phyloP scores from a whole-genome alignment of 2,113 vertebrate genomes.

The Dasyprocta punctata region DNA sequence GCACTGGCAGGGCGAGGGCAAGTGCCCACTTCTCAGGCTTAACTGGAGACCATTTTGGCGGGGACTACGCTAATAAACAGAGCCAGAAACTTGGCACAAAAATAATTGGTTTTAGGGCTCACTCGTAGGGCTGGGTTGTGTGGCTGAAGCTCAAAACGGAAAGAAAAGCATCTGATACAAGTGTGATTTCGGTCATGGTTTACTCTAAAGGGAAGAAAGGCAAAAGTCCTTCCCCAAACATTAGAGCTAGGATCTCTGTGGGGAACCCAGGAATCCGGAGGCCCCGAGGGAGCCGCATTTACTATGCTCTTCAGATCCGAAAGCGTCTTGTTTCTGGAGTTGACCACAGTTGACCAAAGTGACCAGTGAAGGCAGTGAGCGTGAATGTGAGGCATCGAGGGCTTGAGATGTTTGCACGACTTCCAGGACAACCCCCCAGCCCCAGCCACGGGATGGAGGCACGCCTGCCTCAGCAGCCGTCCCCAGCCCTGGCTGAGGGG shows the following conservation, averaged over 20 bases:
- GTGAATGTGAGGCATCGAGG: not conserved
- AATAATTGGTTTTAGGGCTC: slow-evolving; percentile 82
- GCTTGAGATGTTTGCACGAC: not conserved
- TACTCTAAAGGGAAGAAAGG: slow-evolving; percentile 74
- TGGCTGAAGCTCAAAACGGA: slow-evolving; percentile 68
- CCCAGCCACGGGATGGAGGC: not conserved
- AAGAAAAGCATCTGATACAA: slow-evolving; percentile 55
- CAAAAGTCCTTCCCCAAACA: slow-evolving; percentile 67
- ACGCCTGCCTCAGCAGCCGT: not conserved
- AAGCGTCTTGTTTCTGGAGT: slow-evolving; percentile 15
- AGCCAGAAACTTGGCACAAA: slow-evolving; percentile 79
- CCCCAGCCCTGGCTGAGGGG: not conserved
- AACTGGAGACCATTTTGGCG: slow-evolving; percentile 86
- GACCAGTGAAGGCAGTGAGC: not conserved
- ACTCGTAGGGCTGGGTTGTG: slow-evolving; percentile 74
- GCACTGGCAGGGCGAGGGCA: slow-evolving; percentile 83
- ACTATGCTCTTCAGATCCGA: slow-evolving; percentile 27
- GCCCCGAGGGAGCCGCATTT: not conserved
- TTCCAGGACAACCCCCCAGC: not conserved
- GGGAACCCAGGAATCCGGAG: not conserved
- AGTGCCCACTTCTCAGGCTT: slow-evolving; percentile 85
- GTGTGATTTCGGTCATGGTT: slow-evolving; percentile 76
- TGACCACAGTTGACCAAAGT: not conserved
- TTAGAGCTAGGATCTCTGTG: slow-evolving; percentile 58
- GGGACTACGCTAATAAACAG: slow-evolving; percentile 82